A percentile compares a stretch with the other conserved stretches of the same genome.
phyloP scores from a whole-genome alignment of 2,888 invertebrate species.

The Heliconius aoede region DNA sequence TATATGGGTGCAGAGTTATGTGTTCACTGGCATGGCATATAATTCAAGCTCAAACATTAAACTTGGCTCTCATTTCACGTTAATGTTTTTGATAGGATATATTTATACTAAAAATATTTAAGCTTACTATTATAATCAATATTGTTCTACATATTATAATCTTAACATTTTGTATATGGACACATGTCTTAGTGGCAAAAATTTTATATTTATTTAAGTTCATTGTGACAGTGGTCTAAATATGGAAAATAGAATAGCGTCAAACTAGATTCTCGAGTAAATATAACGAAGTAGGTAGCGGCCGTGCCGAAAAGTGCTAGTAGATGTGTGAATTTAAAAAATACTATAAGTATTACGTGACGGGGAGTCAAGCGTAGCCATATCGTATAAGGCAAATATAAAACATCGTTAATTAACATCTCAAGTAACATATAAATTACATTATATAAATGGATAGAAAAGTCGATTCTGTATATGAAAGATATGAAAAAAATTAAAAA shows the following conservation, averaged over 20 bases:
- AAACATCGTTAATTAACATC: neutral
- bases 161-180: too few species aligned
- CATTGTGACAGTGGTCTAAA: neutral
- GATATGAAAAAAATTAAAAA: too few species aligned
- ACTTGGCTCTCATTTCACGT: too few species aligned
- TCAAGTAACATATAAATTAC: neutral
- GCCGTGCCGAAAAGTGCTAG: neutral
- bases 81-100: too few species aligned
- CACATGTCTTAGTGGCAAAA: too few species aligned
- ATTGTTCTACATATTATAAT: neutral
- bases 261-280: neutral
- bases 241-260: neutral
- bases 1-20: too few species aligned
- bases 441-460: too few species aligned
- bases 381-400: neutral
- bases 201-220: neutral
- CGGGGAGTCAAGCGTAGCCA: neutral
- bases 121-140: neutral
- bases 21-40: too few species aligned
- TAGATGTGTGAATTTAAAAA: neutral
- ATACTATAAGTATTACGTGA: neutral
- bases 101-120: too few species aligned
- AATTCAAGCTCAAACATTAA: too few species aligned
- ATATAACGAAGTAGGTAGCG: neutral
- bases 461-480: too few species aligned